These are phyloP conservation scores for Rhinolophus ferrumequinum DNA, from an alignment of 2,113 vertebrate genomes.

Conservation along the genomic window DNA sequence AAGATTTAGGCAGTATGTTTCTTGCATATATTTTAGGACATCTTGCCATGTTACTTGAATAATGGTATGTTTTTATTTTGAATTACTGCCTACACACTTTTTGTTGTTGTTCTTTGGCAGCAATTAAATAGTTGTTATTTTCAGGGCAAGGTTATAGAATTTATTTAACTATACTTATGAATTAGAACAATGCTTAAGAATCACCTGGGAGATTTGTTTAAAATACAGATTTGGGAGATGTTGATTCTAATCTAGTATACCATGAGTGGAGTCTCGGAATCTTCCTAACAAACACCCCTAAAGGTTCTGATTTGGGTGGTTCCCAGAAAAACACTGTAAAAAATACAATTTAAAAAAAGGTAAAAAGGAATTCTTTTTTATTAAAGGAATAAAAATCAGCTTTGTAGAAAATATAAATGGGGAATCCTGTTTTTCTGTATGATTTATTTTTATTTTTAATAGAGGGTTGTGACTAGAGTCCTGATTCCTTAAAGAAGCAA, in stretches of 20 bases:
- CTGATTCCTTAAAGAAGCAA: neutral
- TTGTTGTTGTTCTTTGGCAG: neutral
- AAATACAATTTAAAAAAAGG: neutral
- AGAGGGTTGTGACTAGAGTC: neutral
- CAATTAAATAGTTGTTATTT: neutral
- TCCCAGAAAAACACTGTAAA: neutral
- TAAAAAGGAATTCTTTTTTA: neutral
- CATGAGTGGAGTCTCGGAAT: neutral
- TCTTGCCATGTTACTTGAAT: neutral
- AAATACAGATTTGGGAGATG: neutral
- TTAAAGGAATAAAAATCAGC: neutral
- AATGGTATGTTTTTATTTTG: neutral
- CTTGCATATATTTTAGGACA: conserved; percentile 72
- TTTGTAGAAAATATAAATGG: neutral
- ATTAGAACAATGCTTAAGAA: neutral
- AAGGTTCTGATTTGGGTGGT: neutral
- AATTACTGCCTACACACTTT: neutral
- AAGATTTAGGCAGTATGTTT: conserved; percentile 72
- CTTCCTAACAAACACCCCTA: neutral
- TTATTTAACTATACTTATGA: conserved; percentile 2
- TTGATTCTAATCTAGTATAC: neutral
- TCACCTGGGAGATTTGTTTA: neutral
- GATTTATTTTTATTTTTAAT: conserved; percentile 6
- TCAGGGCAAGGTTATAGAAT: neutral
- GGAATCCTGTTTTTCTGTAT: neutral